phyloP scores from a whole-genome alignment of 2,113 vertebrate species.

The Poeciliopsis turrubarensis region DNA sequence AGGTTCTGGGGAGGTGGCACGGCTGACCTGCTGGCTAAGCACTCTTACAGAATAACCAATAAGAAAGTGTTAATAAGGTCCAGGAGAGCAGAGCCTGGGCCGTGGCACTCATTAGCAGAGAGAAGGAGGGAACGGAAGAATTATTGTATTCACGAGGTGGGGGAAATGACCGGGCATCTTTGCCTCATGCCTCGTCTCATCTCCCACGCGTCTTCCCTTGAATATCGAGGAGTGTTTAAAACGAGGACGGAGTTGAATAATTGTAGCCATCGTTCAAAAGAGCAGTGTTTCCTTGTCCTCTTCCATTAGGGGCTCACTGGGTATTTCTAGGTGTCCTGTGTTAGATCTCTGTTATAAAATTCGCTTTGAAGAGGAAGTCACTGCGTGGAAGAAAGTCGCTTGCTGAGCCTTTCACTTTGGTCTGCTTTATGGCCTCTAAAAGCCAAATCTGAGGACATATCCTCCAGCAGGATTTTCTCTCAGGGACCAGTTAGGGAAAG shows the following conservation, averaged over 20 bases:
- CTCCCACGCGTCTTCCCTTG: constrained; percentile 9
- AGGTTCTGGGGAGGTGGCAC: constrained; percentile 53
- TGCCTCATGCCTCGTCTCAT: constrained; percentile 4
- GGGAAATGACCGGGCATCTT: constrained; percentile 26
- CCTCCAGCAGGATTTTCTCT: background rate
- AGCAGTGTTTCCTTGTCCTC: background rate
- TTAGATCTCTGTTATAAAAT: constrained; percentile 16
- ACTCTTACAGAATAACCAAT: constrained; percentile 56
- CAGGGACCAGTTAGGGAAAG: background rate
- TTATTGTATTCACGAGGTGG: constrained; percentile 21
- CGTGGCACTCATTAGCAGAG: constrained; percentile 55
- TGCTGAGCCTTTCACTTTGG: background rate
- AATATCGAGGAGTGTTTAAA: constrained; percentile 37
- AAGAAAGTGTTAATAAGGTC: constrained; percentile 64
- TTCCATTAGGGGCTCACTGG: background rate
- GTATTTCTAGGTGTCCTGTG: background rate
- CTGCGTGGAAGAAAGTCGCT: background rate
- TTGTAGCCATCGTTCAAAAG: background rate
- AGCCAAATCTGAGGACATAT: background rate
- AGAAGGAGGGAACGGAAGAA: constrained; percentile 28
- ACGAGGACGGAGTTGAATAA: constrained; percentile 18
- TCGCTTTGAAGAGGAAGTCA: constrained; percentile 10
- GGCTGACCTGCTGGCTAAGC: constrained; percentile 62
- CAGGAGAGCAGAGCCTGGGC: constrained; percentile 33
- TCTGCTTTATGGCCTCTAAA: background rate